Evolutionary conservation across 2,113 vertebrate species (phyloP).

Genomic region (Isichthys henryi): DNA sequence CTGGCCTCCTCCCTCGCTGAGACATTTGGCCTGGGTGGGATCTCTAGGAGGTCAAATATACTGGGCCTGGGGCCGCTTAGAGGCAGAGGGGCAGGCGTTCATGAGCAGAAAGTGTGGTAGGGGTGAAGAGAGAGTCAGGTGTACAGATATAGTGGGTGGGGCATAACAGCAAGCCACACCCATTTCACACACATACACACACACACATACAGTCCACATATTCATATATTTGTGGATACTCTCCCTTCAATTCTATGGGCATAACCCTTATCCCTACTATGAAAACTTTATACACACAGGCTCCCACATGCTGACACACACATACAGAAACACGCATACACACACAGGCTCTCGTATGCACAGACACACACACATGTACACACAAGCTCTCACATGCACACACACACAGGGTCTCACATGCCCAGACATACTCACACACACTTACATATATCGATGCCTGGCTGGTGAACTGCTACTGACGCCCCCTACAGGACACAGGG

Average conservation of each 20-base stretch:
- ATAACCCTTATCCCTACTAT: background rate
- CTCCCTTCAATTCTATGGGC: background rate
- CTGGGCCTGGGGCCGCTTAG: slow-evolving; percentile 17
- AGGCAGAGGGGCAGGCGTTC: background rate
- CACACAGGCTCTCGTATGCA: background rate
- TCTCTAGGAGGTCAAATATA: slow-evolving; percentile 18
- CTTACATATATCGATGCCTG: background rate
- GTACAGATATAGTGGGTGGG: background rate
- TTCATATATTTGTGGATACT: background rate
- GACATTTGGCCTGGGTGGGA: background rate
- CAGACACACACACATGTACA: too few species aligned
- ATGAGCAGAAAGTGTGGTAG: background rate
- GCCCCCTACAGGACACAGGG: background rate
- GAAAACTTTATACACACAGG: background rate
- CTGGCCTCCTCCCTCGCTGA: background rate
- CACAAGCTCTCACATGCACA: background rate
- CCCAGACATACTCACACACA: background rate
- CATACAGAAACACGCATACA: too few species aligned
- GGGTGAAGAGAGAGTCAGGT: background rate
- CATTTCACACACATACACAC: background rate
- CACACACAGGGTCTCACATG: too few species aligned
- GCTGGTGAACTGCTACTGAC: background rate
- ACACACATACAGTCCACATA: background rate
- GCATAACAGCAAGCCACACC: background rate
- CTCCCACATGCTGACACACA: background rate